Percentiles rank a stretch among this genome's conserved stretches.
phyloP scores from a whole-genome alignment of 2,797 vertebrate genomes.

The Galagoides demidoff region DNA sequence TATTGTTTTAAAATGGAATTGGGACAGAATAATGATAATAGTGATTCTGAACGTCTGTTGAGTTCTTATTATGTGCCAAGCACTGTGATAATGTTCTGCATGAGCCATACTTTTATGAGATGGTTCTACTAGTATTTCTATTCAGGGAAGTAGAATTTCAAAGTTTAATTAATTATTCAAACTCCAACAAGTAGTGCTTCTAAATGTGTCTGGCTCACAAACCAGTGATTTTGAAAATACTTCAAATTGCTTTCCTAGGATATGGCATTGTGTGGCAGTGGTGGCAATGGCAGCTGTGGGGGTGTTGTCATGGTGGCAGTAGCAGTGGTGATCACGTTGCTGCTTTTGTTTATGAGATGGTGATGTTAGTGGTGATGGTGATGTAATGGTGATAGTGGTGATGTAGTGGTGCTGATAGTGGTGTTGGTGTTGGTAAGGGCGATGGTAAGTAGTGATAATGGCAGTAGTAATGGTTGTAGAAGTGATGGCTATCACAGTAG shows the following conservation, averaged over 20 bases:
- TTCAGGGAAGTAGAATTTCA: background rate
- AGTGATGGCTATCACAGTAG: background rate
- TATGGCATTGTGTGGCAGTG: accelerated
- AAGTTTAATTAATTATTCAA: background rate
- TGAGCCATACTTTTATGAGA: accelerated
- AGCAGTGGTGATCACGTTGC: background rate
- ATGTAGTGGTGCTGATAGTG: background rate
- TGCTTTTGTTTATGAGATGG: background rate
- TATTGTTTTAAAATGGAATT: background rate
- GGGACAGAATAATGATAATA: background rate
- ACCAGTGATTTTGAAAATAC: background rate
- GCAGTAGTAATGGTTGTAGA: background rate
- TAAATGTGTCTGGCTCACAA: background rate
- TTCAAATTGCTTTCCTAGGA: background rate
- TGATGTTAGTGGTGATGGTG: background rate
- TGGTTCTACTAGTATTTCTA: background rate
- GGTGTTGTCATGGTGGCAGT: accelerated
- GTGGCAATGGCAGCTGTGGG: accelerated
- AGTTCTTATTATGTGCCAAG: background rate
- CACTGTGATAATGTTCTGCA: background rate
- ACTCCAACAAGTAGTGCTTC: background rate
- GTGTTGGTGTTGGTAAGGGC: accelerated
- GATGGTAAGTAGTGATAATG: background rate
- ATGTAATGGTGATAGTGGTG: background rate
- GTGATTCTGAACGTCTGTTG: background rate